Base-by-base conservation (phyloP, 2,888 invertebrate genomes). In the Dynastes tityus region DNA sequence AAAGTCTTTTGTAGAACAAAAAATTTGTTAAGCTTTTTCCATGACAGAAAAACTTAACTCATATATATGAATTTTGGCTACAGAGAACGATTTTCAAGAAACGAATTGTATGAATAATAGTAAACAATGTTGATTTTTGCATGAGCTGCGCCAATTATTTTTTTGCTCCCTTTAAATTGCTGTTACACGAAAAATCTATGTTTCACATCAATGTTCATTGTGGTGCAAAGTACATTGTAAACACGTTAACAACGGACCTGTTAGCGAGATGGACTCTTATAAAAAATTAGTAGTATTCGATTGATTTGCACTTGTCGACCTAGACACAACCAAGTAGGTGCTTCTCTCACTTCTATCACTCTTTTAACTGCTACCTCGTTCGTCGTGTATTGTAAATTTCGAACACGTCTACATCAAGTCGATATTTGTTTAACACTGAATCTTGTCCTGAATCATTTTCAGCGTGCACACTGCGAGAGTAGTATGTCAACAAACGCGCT, bases 371-470 rank as follows among this genome's bases (percentile, higher is more conserved):
- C 58, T 37, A 45, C 73, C 40, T 27, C 22, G 2, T 2, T 73
- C 40, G 45, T 74, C 11, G n/a, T 73, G 40, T 58, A 73, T 73
- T 73, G 73, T 73, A 74, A 74, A 74, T 74, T 74, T 74, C 61
- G 73, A 63, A 49, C 73, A 74, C 61, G 73, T 74, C 61, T 61
- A 61, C 61, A 74, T 74, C 73, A 45, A 40, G 61, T 74, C 61
- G 49, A 22, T 74, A 61, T 74, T 74, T 74, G 73, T 61, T 49
- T 74, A 74, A 74, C 73, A 61, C 61, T 40, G 73, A 74, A 74
- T 74, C 73, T 74, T 61, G 61, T 74, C 71, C 61, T 61, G 73
- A 74, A 74, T 61, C 61, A 74, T 74, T 74, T 74, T 63, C 61
- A 74, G 61, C 61, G 61, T 63, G 73, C 73, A 74, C 63, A 27